These are phyloP conservation scores for Ectemnius continuus DNA, from an alignment of 2,888 invertebrate species.

Conservation along the genomic window DNA sequence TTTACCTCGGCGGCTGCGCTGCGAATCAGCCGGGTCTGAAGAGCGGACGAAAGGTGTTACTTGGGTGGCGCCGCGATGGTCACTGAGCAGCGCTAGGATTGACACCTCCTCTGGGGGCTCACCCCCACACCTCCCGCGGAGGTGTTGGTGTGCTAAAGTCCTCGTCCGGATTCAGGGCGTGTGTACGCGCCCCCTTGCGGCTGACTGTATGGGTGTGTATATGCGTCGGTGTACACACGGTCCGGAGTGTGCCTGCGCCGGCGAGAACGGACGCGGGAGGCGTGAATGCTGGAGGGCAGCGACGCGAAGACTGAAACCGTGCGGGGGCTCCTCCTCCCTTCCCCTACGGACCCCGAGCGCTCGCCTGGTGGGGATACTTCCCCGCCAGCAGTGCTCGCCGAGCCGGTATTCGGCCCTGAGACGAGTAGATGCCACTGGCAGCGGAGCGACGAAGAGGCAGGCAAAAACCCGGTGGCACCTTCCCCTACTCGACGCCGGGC, in stretches of 20 bases:
- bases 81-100: conserved; percentile 79
- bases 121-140: conserved; percentile 76
- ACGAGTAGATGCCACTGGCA: conserved; percentile 13
- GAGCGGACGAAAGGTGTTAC: conserved; percentile 77
- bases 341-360: conserved; percentile 60
- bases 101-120: conserved; percentile 78
- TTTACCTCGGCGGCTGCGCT: conserved; percentile 29
- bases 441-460: conserved; percentile 57
- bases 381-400: conserved; percentile 31
- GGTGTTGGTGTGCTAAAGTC: conserved; percentile 77
- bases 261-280: conserved; percentile 74
- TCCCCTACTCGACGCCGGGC: conserved; percentile 71
- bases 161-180: conserved; percentile 67
- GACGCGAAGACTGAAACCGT: conserved; percentile 75
- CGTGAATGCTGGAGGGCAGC: conserved; percentile 78
- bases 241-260: conserved; percentile 64
- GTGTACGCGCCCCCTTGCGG: conserved; percentile 50
- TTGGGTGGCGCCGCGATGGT: conserved; percentile 79
- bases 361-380: conserved; percentile 48
- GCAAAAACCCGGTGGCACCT: conserved; percentile 74
- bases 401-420: conserved; percentile 12
- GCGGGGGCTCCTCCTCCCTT: conserved; percentile 74
- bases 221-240: conserved; percentile 54
- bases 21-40: conserved; percentile 59
- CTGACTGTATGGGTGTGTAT: conserved; percentile 41